These are phyloP conservation scores for Phoeniculus purpureus DNA, from an alignment of 2,797 vertebrate genomes.

Conservation along the genomic window DNA sequence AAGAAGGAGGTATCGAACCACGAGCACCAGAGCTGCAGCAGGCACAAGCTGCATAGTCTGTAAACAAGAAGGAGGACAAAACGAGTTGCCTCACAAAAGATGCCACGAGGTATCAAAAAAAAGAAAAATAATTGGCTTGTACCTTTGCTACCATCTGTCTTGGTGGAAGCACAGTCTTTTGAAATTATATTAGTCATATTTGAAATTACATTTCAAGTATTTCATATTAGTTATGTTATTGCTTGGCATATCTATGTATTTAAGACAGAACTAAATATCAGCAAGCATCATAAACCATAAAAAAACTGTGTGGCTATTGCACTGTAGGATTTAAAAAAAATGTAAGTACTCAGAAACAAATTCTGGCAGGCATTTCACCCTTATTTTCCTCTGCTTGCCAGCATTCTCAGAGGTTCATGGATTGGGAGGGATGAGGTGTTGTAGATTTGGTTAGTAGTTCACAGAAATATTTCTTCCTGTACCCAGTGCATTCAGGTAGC, in stretches of 20 bases:
- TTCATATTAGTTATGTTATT: background rate
- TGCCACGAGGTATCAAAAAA: background rate
- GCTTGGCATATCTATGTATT: background rate
- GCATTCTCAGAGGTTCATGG: background rate
- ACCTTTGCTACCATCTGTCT: background rate
- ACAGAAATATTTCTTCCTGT: background rate
- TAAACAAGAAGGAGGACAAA: conserved; percentile 58
- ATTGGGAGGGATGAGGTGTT: background rate
- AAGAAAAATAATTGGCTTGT: background rate
- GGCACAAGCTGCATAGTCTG: background rate
- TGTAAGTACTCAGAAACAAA: background rate
- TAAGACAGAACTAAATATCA: background rate
- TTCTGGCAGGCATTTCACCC: background rate
- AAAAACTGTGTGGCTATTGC: background rate
- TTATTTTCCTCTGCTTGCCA: background rate
- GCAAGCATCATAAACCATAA: background rate
- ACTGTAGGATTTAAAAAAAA: background rate
- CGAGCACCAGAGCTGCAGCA: background rate
- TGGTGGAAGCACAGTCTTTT: background rate
- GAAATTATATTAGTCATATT: conserved; percentile 12
- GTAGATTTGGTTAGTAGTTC: background rate
- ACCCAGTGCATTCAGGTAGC: background rate
- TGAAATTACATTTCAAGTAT: background rate
- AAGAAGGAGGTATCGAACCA: background rate
- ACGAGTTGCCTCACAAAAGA: conserved; percentile 6